These are phyloP conservation scores for Eupleurogrammus muticus DNA, from an alignment of 2,797 vertebrate genomes.

Conservation along the genomic window DNA sequence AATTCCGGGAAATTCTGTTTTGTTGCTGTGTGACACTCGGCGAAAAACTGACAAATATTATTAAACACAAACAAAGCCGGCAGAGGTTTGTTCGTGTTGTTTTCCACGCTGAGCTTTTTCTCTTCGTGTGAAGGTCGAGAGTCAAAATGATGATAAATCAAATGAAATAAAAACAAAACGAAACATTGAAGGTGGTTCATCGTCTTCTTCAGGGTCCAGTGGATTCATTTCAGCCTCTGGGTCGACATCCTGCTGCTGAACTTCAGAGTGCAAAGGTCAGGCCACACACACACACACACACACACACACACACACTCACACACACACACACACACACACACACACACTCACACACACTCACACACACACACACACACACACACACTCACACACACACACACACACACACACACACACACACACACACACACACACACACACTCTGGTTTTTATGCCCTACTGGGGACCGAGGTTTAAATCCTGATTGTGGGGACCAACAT, in stretches of 20 bases:
- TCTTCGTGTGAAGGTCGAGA: neutral
- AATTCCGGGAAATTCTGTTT: neutral
- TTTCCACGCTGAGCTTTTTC: neutral
- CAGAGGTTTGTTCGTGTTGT: conserved; percentile 22
- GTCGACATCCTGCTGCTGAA: neutral
- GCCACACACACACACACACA: too few relatives aligned
- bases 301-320: too few relatives aligned
- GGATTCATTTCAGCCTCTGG: neutral
- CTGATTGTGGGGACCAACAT: too few relatives aligned
- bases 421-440: too few relatives aligned
- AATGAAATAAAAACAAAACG: neutral
- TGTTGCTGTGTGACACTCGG: conserved; percentile 5
- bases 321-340: too few relatives aligned
- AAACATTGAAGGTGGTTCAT: neutral
- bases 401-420: too few relatives aligned
- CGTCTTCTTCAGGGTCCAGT: neutral
- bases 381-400: too few relatives aligned
- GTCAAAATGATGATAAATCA: neutral
- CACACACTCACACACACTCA: too few relatives aligned
- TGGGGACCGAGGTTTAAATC: too few relatives aligned
- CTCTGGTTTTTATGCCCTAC: too few relatives aligned
- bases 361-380: too few relatives aligned
- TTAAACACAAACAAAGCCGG: conserved; percentile 12
- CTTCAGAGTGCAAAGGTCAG: too few relatives aligned
- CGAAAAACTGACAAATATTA: conserved; percentile 18